Evolutionary conservation across 2,797 vertebrate species (phyloP), one percentile per base, ranked within the genome.

Genomic region (Diceros bicornis): DNA sequence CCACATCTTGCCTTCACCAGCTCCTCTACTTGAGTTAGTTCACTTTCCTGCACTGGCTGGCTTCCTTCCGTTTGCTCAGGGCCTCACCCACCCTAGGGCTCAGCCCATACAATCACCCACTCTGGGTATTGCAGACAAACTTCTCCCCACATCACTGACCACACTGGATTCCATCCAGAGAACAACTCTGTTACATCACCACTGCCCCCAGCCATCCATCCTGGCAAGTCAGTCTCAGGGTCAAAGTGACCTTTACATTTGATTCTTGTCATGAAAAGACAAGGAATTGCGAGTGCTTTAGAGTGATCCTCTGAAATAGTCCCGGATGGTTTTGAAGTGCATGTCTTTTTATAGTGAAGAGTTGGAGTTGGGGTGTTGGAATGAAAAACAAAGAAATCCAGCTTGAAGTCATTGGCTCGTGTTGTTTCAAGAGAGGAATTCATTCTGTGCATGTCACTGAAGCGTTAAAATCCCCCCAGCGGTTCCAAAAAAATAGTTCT

Each of bases 381-480:
- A 74, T 72, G 84, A 62, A 91, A 64, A 86, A 82, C 47, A 44
- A 55, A 85, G 91, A 90, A 61, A 68, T 79, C 37, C 72, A 23
- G 82, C 86, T 90, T 77, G 32, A 64, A 94, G 95, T 64, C 32
- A 7, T 61, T 74, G 59, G 59, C 66, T 91, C n/a, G 4, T 92
- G 89, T 75, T 89, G 55, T 89, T 96, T 78, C 34, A 77, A 79
- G 91, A 89, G 86, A 92, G 87, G 66, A 94, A 81, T 96, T 89
- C 23, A 11, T 89, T 59, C 96, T 55, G 74, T 68, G 89, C 59
- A 64, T 87, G 91, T 89, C 89, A 52, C 34, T 44, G 64, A 93
- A 72, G 78, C 72, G 1, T 85, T 57, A 61, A 81, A 50, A 34
- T 3, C 18, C 85, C 44, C 89, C 83, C 55, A 16, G 6, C 34